Conservation (phyloP, 2,888 invertebrate genomes). For the Rhagophthalmus giganteus region DNA sequence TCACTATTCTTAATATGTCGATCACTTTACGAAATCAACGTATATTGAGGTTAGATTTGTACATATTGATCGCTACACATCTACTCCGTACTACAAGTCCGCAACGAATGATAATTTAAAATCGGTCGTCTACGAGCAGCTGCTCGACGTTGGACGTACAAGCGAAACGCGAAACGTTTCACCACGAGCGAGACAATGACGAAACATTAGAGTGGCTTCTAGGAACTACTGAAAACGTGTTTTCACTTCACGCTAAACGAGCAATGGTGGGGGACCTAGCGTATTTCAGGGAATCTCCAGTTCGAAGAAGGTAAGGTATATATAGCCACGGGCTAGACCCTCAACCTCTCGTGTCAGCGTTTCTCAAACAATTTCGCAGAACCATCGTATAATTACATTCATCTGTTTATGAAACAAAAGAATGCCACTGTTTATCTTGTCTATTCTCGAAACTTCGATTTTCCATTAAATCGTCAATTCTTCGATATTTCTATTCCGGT, state of each 20-base stretch:
- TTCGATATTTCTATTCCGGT: too few species aligned
- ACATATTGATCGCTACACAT: constrained; percentile 39
- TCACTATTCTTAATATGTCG: background rate
- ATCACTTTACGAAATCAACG: constrained; percentile 23
- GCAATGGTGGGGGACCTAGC: constrained; percentile 38
- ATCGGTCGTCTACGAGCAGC: constrained; percentile 33
- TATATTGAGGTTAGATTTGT: constrained; percentile 35
- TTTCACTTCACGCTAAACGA: constrained; percentile 51
- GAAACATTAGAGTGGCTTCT: constrained; percentile 39
- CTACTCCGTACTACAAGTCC: constrained; percentile 24
- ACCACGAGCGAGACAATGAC: constrained; percentile 25
- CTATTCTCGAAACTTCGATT: too few species aligned
- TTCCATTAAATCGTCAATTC: too few species aligned
- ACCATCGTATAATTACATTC: too few species aligned
- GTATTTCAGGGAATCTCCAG: constrained; percentile 53
- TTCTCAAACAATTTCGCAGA: constrained; percentile 6
- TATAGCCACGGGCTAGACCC: constrained; percentile 37
- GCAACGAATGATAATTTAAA: constrained; percentile 32
- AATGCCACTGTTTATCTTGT: too few species aligned
- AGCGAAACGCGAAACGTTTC: constrained; percentile 21
- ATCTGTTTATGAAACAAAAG: too few species aligned
- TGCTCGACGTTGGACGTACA: constrained; percentile 27
- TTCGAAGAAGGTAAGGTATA: constrained; percentile 48
- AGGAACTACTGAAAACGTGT: constrained; percentile 52
- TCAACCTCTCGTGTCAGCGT: constrained; percentile 32